A percentile compares a stretch with the other conserved stretches of the same genome.
phyloP scores from a whole-genome alignment of 2,888 invertebrate genomes.

The Apantesis nais region DNA sequence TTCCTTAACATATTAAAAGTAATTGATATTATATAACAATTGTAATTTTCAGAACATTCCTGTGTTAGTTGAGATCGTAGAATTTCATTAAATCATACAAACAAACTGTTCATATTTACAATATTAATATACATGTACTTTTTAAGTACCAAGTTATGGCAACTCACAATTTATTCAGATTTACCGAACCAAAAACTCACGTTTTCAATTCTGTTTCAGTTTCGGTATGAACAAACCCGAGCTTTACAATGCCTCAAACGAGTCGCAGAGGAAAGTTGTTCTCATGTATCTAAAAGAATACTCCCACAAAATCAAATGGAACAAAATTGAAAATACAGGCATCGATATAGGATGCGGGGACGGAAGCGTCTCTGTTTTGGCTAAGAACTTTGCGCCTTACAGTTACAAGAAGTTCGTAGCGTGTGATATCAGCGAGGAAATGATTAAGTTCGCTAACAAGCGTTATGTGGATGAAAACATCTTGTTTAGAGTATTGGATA shows the following conservation, averaged over 20 bases:
- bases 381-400: slow-evolving; percentile 86
- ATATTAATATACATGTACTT: not conserved
- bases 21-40: too few species aligned
- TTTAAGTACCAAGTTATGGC: not conserved
- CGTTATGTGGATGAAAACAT: slow-evolving; percentile 71
- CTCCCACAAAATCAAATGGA: slow-evolving; percentile 84
- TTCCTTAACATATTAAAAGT: too few species aligned
- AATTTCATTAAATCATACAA: not conserved
- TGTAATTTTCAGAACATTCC: too few species aligned
- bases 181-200: not conserved
- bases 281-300: slow-evolving; percentile 88
- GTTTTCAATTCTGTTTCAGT: slow-evolving; percentile 20
- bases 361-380: slow-evolving; percentile 85
- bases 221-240: slow-evolving; percentile 84
- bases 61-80: too few species aligned
- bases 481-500: slow-evolving; percentile 37
- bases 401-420: slow-evolving; percentile 83
- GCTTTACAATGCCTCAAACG: slow-evolving; percentile 87
- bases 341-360: slow-evolving; percentile 89
- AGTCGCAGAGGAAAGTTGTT: slow-evolving; percentile 85
- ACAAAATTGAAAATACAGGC: slow-evolving; percentile 67
- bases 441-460: slow-evolving; percentile 87
- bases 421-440: slow-evolving; percentile 88
- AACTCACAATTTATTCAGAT: not conserved
- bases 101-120: not conserved